Conservation (phyloP, 2,797 vertebrate species). For the Brachymystax lenok region DNA sequence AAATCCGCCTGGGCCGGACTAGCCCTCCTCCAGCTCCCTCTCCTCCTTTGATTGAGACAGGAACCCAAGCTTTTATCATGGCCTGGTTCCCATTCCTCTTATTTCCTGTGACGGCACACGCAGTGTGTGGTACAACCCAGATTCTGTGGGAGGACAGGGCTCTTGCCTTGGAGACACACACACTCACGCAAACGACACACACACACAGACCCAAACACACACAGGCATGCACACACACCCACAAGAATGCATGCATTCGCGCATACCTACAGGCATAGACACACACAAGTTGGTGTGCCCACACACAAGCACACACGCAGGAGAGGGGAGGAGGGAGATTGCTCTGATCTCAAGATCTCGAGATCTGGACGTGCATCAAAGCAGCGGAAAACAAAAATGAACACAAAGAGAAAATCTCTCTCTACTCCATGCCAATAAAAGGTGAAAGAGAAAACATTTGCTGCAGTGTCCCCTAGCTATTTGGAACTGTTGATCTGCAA, state of each 20-base stretch:
- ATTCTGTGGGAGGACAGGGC: background rate
- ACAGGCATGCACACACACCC: background rate
- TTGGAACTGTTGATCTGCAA: background rate
- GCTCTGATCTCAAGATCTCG: background rate
- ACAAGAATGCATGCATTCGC: background rate
- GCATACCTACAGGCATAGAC: background rate
- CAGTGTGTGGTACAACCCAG: conserved; percentile 10
- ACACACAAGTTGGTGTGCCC: background rate
- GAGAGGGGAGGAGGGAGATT: background rate
- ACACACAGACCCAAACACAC: too few relatives aligned
- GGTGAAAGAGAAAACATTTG: background rate
- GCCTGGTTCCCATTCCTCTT: conserved; percentile 13
- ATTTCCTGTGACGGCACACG: conserved; percentile 14
- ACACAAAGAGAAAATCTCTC: background rate
- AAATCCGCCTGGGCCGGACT: conserved; percentile 15
- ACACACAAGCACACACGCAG: background rate
- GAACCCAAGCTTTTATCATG: background rate
- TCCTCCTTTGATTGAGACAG: conserved; percentile 14
- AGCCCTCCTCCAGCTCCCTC: background rate
- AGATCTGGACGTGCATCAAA: conserved; percentile 1
- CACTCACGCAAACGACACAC: background rate
- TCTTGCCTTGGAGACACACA: background rate
- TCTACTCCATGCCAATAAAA: background rate
- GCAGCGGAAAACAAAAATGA: background rate
- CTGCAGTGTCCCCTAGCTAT: background rate